A percentile compares a stretch with the other conserved stretches of the same genome.
These are phyloP conservation scores for Danio albolineatus DNA, from an alignment of 2,797 vertebrate species.

Conservation along the genomic window DNA sequence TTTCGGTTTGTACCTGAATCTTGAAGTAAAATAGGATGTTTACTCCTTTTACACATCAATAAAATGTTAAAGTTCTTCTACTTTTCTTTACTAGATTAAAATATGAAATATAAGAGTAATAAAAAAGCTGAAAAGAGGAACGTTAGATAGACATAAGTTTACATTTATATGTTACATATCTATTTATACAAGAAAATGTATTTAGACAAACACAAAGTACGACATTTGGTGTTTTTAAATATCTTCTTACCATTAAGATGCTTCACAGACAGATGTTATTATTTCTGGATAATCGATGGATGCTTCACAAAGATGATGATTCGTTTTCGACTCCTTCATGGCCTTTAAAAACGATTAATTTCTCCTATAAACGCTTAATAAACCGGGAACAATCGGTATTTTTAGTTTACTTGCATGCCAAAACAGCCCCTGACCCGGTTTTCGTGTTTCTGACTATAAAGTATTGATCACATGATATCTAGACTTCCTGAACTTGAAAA, in stretches of 20 bases:
- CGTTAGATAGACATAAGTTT: no score
- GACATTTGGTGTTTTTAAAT: neutral
- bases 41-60: neutral
- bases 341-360: neutral
- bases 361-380: neutral
- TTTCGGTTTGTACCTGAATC: no score
- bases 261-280: neutral
- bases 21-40: neutral
- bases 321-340: neutral
- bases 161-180: neutral
- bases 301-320: neutral
- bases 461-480: slow-evolving; percentile 19
- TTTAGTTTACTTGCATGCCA: no score
- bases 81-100: neutral
- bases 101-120: neutral
- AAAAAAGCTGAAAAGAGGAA: neutral
- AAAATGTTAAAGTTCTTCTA: neutral
- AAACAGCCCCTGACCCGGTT: neutral
- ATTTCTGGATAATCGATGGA: neutral
- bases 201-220: neutral
- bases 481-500: neutral
- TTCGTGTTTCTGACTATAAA: neutral
- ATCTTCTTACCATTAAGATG: neutral
- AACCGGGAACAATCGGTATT: neutral
- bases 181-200: neutral